Evolutionary conservation across 2,888 invertebrate species (phyloP).

Genomic region (Hecatera dysodea): DNA sequence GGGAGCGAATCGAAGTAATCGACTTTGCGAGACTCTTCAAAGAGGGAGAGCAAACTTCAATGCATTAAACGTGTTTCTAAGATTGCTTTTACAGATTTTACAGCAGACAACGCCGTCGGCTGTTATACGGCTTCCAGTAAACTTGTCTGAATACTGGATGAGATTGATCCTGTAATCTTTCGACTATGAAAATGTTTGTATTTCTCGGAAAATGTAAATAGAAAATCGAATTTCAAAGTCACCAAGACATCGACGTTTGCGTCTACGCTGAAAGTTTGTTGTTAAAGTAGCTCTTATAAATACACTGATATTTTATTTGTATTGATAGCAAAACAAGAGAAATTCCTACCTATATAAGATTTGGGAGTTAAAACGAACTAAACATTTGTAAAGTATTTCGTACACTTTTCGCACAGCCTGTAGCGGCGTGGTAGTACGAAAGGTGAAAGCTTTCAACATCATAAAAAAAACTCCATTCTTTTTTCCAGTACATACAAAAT

Average conservation of each 20-base stretch:
- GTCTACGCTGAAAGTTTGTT: slow-evolving; percentile 15
- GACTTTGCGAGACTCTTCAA: slow-evolving; percentile 62
- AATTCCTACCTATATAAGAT: no score
- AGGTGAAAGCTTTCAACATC: slow-evolving; percentile 19
- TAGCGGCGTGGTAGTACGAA: neutral
- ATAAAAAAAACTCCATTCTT: neutral
- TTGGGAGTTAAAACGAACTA: neutral
- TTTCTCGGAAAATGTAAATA: slow-evolving; percentile 43
- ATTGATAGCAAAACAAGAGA: slow-evolving; percentile 8
- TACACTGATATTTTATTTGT: neutral
- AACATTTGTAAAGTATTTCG: neutral
- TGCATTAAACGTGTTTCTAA: slow-evolving; percentile 63
- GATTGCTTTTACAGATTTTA: slow-evolving; percentile 67
- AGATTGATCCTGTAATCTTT: slow-evolving; percentile 54
- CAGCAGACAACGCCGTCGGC: slow-evolving; percentile 47
- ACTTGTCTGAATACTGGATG: slow-evolving; percentile 50
- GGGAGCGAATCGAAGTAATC: slow-evolving; percentile 60
- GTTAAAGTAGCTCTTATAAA: slow-evolving; percentile 24
- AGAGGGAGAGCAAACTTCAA: slow-evolving; percentile 58
- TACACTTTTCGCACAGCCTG: neutral
- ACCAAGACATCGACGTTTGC: slow-evolving; percentile 22
- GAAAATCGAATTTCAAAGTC: slow-evolving; percentile 31
- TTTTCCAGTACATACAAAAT: slow-evolving; percentile 25
- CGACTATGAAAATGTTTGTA: slow-evolving; percentile 57
- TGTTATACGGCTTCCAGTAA: slow-evolving; percentile 31